phyloP scores from a whole-genome alignment of 2,113 vertebrate species.

The Sterna hirundo region DNA sequence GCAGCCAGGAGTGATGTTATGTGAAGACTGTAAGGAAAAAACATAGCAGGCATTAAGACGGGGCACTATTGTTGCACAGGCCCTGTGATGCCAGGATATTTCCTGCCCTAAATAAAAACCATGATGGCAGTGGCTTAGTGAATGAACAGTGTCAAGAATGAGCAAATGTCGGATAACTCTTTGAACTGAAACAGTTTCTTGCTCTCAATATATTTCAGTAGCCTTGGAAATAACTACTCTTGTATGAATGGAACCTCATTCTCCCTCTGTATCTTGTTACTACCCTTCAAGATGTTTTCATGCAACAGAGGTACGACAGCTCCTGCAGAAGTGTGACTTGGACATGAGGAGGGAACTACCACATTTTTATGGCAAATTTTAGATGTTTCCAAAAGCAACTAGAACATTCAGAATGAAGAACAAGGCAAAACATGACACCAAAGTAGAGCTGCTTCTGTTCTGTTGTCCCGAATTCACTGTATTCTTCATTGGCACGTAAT shows the following conservation, averaged over 20 bases:
- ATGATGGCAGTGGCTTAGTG: neutral
- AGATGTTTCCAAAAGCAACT: neutral
- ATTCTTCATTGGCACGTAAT: neutral
- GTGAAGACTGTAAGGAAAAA: neutral
- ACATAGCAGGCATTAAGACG: neutral
- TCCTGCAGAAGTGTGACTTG: neutral
- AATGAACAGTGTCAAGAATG: neutral
- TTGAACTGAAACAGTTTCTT: neutral
- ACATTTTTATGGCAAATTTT: neutral
- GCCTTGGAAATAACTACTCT: neutral
- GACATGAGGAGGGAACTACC: neutral
- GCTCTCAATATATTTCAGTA: neutral
- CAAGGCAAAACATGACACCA: neutral
- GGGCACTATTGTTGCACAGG: neutral
- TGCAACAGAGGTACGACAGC: neutral
- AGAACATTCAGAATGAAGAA: neutral
- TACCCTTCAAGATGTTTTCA: neutral
- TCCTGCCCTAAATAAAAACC: neutral
- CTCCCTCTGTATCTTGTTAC: neutral
- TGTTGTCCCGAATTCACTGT: constrained; percentile 14
- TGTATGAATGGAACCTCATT: neutral
- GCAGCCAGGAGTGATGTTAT: neutral
- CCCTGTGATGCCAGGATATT: neutral
- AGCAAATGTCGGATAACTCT: neutral
- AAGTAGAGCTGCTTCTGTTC: neutral